Evolutionary conservation across 2,888 invertebrate species (phyloP), one percentile per base, ranked within the genome.

Genomic region (Amphimallon solstitiale): DNA sequence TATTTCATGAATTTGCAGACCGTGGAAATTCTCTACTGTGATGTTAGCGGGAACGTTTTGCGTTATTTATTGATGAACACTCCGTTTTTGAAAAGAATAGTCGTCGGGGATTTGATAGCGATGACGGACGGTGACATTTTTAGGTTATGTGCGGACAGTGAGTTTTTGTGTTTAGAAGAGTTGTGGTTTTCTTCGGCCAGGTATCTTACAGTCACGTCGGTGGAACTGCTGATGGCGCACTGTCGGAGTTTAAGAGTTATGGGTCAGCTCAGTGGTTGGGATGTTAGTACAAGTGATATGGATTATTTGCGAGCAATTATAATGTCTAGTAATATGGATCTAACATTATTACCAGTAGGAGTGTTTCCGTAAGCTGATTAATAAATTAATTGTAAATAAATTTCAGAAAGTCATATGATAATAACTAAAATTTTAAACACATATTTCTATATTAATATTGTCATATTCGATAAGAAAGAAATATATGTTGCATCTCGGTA

Each of bases 131-230:
- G 88, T 65, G 91, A 91, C 78, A 85, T 90, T 76, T 86, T 72
- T 82, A 88, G 90, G 76, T 85, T 91, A 77, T 85, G 90, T 70
- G 87, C 87, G 14, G 87, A 89, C 54, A 84, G 88, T 77, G 87
- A 88, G 71, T 89, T 91, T 74, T 82, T 85, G 34, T 80, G 85
- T 67, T 81, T 91, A 43, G 90, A 90, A 82, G 87, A 88, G 66
- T 82, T 91, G 64, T 90, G 90, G 89, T 88, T 91, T 71, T 89
- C 90, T 1, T 85, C 87, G 74, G 90, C 90, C 0, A 87, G 88
- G 6, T 86, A 87, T 52, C 81, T 91, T 23, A 88, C 90, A 0
- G 79, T 84, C 2, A 85, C 86, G 60, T 86, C 89, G 0, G 88
- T 90, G 46, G 88, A 90, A 82, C 79, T 89, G 9, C 80, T 91